Conservation (phyloP, 1,140 invertebrate genomes). For the Leguminivora glycinivorella region DNA sequence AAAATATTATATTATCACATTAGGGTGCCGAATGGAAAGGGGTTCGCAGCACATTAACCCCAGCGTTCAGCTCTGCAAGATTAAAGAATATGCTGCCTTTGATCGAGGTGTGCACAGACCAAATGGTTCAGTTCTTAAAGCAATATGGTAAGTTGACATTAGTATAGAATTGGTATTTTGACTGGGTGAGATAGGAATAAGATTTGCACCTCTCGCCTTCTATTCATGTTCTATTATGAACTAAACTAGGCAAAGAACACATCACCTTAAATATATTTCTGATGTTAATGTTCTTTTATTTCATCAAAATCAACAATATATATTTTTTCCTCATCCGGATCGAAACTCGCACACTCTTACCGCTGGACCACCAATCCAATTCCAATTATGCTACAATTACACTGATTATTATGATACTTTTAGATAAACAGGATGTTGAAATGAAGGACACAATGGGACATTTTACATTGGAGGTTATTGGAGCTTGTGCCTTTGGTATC, state of each 20-base stretch:
- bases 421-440: conserved; percentile 65
- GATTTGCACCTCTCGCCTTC: too few relatives aligned
- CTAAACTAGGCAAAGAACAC: too few relatives aligned
- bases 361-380: too few relatives aligned
- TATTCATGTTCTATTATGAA: too few relatives aligned
- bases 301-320: too few relatives aligned
- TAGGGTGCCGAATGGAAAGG: conserved; percentile 67
- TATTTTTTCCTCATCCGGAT: too few relatives aligned
- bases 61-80: conserved; percentile 62
- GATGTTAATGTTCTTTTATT: too few relatives aligned
- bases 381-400: background rate
- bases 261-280: too few relatives aligned
- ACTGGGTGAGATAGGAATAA: background rate
- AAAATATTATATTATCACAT: conserved; percentile 8
- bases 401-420: conserved; percentile 35
- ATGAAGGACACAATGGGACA: conserved; percentile 71
- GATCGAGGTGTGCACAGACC: conserved; percentile 54
- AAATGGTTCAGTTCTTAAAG: conserved; percentile 57
- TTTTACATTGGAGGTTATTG: conserved; percentile 75
- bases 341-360: too few relatives aligned
- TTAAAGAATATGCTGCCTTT: conserved; percentile 64
- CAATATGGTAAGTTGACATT: conserved; percentile 51
- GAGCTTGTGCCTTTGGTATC: conserved; percentile 76
- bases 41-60: conserved; percentile 61
- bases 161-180: conserved; percentile 12